phyloP scores from a whole-genome alignment of 2,888 invertebrate genomes.

The Argynnis bischoffii region DNA sequence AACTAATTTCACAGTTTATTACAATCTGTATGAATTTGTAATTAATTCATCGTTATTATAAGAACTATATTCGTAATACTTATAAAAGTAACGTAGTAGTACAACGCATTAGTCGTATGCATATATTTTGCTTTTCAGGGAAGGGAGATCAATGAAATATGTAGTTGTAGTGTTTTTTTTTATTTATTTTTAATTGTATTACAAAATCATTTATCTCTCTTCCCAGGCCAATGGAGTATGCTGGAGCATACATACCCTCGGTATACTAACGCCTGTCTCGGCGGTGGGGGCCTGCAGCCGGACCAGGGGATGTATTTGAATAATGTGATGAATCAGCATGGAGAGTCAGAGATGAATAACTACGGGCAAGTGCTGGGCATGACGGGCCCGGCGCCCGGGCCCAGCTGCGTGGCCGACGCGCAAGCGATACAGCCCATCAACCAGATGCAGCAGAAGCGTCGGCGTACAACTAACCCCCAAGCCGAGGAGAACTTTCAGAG shows the following conservation, averaged over 20 bases:
- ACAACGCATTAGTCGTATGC: background rate
- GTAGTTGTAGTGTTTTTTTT: constrained; percentile 44
- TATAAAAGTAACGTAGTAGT: no score
- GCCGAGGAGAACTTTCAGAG: constrained; percentile 91
- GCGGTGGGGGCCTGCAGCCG: constrained; percentile 79
- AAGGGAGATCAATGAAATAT: constrained; percentile 78
- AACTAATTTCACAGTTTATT: no score
- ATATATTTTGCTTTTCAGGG: constrained; percentile 67
- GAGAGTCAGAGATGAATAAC: constrained; percentile 64
- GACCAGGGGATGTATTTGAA: constrained; percentile 83
- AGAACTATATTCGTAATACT: no score
- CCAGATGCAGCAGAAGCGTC: constrained; percentile 81
- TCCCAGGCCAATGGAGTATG: constrained; percentile 93
- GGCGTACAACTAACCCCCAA: constrained; percentile 89
- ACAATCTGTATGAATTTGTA: no score
- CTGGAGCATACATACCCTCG: constrained; percentile 91
- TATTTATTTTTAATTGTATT: constrained; percentile 55
- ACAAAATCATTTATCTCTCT: constrained; percentile 81
- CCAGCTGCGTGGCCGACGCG: constrained; percentile 62
- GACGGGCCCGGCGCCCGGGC: constrained; percentile 69
- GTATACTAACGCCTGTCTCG: constrained; percentile 86
- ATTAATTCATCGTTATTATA: no score
- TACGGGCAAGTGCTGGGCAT: constrained; percentile 63
- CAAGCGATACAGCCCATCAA: constrained; percentile 53
- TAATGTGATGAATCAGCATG: constrained; percentile 71